These are phyloP conservation scores for Calvadosia cruxmelitensis DNA, from an alignment of 30 jellyfish, hydroid and myxozoan species.

Conservation along the genomic window DNA sequence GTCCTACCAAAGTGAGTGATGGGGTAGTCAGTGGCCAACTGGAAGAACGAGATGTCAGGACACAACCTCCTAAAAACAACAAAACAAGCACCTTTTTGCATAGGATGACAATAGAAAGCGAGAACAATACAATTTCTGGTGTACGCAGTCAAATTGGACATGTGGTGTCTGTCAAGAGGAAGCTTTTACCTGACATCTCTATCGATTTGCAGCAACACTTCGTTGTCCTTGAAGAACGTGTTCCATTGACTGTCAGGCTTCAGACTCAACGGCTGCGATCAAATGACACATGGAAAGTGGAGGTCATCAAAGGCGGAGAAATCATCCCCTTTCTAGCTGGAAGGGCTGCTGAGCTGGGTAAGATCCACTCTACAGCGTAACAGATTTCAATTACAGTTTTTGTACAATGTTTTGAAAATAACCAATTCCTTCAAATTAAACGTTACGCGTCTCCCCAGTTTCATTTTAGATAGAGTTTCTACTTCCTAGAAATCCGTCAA, in stretches of 20 bases:
- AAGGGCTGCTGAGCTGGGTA: no score
- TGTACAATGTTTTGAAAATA: not conserved
- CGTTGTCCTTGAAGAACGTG: constrained; percentile 84
- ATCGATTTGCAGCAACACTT: constrained; percentile 81
- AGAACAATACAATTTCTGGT: no score
- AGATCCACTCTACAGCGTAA: not conserved
- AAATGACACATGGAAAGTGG: not conserved
- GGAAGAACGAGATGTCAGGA: constrained; percentile 96
- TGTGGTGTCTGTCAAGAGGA: no score
- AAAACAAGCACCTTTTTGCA: no score
- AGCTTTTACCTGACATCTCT: constrained; percentile 91
- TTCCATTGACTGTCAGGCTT: constrained; percentile 88
- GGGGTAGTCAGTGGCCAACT: constrained; percentile 72
- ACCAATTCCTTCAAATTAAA: not conserved
- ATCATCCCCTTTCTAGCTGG: no score
- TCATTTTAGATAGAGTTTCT: no score
- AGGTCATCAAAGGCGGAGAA: no score
- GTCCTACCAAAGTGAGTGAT: constrained; percentile 61
- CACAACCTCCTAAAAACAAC: constrained; percentile 60
- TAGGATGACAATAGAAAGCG: no score
- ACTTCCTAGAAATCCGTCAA: no score
- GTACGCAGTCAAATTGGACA: no score
- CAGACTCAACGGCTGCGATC: constrained; percentile 53
- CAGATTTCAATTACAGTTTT: not conserved
- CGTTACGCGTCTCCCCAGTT: not conserved